Base-by-base conservation (phyloP, 2,888 invertebrate species). In the Mongoloraphidia duomilia region DNA sequence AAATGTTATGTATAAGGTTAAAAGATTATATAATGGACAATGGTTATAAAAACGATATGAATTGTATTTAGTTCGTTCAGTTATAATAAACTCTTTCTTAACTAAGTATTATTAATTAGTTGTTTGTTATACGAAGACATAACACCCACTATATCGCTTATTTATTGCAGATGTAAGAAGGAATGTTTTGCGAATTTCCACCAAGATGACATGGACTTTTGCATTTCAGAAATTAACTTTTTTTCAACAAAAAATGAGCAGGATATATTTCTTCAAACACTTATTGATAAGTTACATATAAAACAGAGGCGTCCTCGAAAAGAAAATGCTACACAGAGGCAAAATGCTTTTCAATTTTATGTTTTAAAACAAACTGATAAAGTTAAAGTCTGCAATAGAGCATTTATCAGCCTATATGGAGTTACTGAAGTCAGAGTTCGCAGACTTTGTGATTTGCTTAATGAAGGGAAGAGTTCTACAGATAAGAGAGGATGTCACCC, bases 371-470 rank as follows among this genome's bases (percentile, higher is more conserved):
- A 36, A 33, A 48, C 33, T 40, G 39, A 50, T 34, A 50, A 52
- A 41, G 36, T 46, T 49, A 37, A 49, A 36, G 46, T 52, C 26
- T 54, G 54, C 42, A 54, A 52, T 26, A 50, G 36, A 41, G 52
- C 50, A 33, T 54, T 52, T 49, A 41, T 50, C 13, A 44, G 41
- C 36, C 47, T 52, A 26, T 52, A 36, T 40, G 46, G 48, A 14
- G 42, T 52, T 14, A 52, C 45, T 37, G 41, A 47, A 39, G 26
- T 9, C 39, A 40, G 51, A 35, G 46, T 52, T 41, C 41, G 52
- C 38, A 41, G 52, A 42, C 48, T 52, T 35, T 52, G 46, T 41
- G 39, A 51, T 38, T 50, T 52, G 44, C 53, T 41, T 41, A 13
- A 8, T 35, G 40, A 50, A 39, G 44, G 43, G 13, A 52, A 38